Conservation (phyloP, 2,888 invertebrate genomes). For the Dasysyrphus albostriatus region DNA sequence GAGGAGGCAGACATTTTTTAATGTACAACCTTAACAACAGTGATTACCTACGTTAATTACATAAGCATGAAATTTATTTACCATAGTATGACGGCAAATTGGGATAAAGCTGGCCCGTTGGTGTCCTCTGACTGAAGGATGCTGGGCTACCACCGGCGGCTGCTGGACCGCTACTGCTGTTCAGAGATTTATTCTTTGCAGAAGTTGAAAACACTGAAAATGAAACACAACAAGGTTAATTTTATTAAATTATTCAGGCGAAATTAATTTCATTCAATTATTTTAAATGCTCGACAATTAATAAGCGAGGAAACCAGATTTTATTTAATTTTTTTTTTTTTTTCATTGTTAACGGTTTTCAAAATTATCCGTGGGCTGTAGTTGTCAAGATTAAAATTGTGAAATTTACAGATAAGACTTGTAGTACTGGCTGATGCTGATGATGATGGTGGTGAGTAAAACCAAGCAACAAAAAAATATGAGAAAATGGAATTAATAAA, state of each 20-base stretch:
- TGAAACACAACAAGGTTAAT: constrained; percentile 54
- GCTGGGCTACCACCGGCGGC: constrained; percentile 7
- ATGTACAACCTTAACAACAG: constrained; percentile 66
- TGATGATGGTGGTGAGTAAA: not conserved
- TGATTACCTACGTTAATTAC: constrained; percentile 69
- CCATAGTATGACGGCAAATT: constrained; percentile 75
- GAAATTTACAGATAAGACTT: constrained; percentile 22
- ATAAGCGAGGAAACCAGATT: constrained; percentile 32
- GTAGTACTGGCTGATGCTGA: not conserved
- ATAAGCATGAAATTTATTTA: constrained; percentile 74
- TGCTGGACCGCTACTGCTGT: constrained; percentile 53
- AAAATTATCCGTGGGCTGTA: constrained; percentile 31
- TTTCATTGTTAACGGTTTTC: constrained; percentile 27
- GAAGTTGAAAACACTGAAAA: constrained; percentile 77
- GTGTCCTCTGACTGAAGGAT: constrained; percentile 63
- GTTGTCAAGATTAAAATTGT: constrained; percentile 41
- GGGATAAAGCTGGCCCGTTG: constrained; percentile 72
- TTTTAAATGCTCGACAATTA: constrained; percentile 53
- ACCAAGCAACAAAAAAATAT: not conserved
- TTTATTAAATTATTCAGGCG: constrained; percentile 64
- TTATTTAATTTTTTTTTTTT: constrained; percentile 6
- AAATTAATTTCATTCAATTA: constrained; percentile 60
- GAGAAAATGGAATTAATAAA: constrained; percentile 17
- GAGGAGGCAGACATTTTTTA: constrained; percentile 37
- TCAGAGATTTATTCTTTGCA: constrained; percentile 70